Evolutionary conservation across 2,113 vertebrate species (phyloP).

Genomic region (Boleophthalmus pectinirostris): DNA sequence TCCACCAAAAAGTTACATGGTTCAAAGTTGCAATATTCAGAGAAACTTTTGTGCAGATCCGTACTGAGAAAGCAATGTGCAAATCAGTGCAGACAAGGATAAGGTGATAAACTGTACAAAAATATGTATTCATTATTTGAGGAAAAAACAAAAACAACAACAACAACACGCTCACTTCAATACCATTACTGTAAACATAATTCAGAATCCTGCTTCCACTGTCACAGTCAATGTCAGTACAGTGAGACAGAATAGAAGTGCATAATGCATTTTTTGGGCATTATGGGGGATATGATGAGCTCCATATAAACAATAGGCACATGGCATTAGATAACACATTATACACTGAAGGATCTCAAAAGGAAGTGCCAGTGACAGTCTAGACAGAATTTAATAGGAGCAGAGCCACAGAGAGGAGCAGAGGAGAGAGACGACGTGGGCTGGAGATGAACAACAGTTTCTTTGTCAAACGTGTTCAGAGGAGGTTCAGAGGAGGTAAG

Average conservation of each 20-base stretch:
- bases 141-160: too few species aligned
- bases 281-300: too few species aligned
- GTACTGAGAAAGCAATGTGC: too few species aligned
- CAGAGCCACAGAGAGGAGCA: slow-evolving; percentile 16
- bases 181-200: not conserved
- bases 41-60: too few species aligned
- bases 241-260: not conserved
- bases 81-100: too few species aligned
- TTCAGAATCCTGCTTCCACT: not conserved
- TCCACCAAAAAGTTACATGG: too few species aligned
- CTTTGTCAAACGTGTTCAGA: slow-evolving; percentile 3
- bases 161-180: too few species aligned
- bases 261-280: not conserved
- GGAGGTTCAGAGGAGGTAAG: not conserved
- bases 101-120: too few species aligned
- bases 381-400: slow-evolving; percentile 19
- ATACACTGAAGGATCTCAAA: not conserved
- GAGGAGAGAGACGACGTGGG: slow-evolving; percentile 11
- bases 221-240: not conserved
- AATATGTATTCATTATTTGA: too few species aligned
- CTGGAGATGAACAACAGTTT: slow-evolving; percentile 22
- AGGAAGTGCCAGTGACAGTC: slow-evolving; percentile 26
- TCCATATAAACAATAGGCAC: slow-evolving; percentile 7
- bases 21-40: too few species aligned
- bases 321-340: slow-evolving; percentile 4